Evolutionary conservation across 2,113 vertebrate genomes (phyloP).

Genomic region (Syngnathus scovelli): DNA sequence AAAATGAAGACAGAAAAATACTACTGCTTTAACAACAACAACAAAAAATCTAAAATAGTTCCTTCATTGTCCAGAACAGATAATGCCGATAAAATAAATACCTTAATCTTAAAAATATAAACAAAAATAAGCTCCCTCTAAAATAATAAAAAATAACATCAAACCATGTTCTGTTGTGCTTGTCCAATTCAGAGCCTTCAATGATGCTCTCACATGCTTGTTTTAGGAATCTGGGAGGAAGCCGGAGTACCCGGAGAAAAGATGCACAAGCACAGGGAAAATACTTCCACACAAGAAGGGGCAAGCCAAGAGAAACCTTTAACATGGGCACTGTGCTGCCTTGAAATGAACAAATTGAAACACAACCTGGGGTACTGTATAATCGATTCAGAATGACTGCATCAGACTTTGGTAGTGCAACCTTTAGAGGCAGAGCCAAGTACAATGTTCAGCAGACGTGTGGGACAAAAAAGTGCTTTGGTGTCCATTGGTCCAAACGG

Average conservation of each 20-base stretch:
- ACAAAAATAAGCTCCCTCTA: no score
- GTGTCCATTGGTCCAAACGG: constrained; percentile 5
- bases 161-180: no score
- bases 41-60: no score
- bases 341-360: constrained; percentile 9
- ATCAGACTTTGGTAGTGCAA: constrained; percentile 43
- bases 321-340: background rate
- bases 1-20: no score
- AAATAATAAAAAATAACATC: no score
- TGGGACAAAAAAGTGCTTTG: constrained; percentile 24
- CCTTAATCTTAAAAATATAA: no score
- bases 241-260: background rate
- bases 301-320: background rate
- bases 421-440: background rate
- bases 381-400: constrained; percentile 8
- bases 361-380: constrained; percentile 19
- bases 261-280: no score
- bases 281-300: no score
- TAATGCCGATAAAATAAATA: no score
- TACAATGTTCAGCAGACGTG: constrained; percentile 2
- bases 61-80: no score
- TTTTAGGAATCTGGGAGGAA: background rate
- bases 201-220: background rate
- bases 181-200: no score
- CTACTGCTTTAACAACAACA: no score